phyloP scores from a whole-genome alignment of 1,140 invertebrate species.

The Archivesica marissinica region DNA sequence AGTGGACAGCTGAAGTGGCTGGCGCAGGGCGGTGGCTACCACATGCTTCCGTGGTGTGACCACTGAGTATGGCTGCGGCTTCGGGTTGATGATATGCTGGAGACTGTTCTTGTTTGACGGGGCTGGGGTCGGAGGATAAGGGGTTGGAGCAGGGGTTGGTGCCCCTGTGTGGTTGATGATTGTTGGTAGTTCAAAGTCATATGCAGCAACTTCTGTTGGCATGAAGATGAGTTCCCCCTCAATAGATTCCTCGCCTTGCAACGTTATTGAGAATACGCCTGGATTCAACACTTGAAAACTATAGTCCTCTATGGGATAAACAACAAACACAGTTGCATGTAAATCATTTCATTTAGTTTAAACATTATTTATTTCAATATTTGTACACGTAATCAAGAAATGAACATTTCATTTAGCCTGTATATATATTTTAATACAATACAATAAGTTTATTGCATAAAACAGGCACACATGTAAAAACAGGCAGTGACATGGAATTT shows the following conservation, averaged over 20 bases:
- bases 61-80: conserved; percentile 74
- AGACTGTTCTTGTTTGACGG: conserved; percentile 79
- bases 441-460: too few species aligned
- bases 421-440: too few species aligned
- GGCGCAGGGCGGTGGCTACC: conserved; percentile 81
- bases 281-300: conserved; percentile 80
- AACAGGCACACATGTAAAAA: too few species aligned
- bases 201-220: conserved; percentile 83
- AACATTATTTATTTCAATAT: too few species aligned
- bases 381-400: too few species aligned
- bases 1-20: conserved; percentile 79
- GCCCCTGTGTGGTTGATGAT: conserved; percentile 79
- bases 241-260: conserved; percentile 77
- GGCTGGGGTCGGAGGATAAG: conserved; percentile 77
- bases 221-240: conserved; percentile 81
- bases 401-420: too few species aligned
- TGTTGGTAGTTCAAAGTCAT: conserved; percentile 83
- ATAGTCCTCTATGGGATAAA: conserved; percentile 75
- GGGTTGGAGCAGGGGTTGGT: conserved; percentile 77
- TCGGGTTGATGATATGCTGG: conserved; percentile 82
- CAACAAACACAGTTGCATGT: neutral
- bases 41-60: conserved; percentile 80
- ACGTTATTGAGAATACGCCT: conserved; percentile 79
- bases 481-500: too few species aligned
- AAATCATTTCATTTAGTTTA: too few species aligned